Evolutionary conservation across 2,113 vertebrate species (phyloP).

Genomic region (Peucedramus taeniatus): DNA sequence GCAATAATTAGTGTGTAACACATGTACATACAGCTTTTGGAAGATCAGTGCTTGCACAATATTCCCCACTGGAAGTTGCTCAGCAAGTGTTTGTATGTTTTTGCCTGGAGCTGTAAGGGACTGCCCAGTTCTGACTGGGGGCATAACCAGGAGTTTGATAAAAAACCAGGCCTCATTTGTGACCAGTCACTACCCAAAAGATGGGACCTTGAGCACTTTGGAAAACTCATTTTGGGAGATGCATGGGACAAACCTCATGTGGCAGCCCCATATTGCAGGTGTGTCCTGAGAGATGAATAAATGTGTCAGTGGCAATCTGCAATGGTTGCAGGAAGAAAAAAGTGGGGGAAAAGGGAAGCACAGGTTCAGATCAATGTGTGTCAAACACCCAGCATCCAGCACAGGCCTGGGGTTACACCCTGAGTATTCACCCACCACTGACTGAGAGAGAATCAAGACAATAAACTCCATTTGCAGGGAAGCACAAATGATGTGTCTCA

Average conservation of each 20-base stretch:
- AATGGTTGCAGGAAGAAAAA: background rate
- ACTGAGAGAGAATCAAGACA: background rate
- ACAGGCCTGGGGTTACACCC: background rate
- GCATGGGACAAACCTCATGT: background rate
- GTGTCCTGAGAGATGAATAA: background rate
- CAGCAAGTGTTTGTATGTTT: background rate
- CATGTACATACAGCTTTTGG: background rate
- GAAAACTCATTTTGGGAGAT: background rate
- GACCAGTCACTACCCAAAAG: background rate
- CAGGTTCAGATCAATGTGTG: background rate
- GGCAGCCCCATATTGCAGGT: background rate
- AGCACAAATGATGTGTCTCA: background rate
- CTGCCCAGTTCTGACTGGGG: background rate
- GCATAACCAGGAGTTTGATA: background rate
- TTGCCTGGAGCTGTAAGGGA: background rate
- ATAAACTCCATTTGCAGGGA: background rate
- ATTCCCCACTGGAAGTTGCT: background rate
- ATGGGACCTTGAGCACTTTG: fast-evolving
- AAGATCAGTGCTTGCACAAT: background rate
- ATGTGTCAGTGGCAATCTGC: background rate
- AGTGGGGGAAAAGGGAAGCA: background rate
- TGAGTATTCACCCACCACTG: background rate
- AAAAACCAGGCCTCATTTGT: background rate
- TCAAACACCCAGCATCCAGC: background rate
- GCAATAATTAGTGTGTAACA: background rate